These are phyloP conservation scores for Rousettus madagascariensis DNA, from an alignment of 2,797 vertebrate species.

Conservation along the genomic window DNA sequence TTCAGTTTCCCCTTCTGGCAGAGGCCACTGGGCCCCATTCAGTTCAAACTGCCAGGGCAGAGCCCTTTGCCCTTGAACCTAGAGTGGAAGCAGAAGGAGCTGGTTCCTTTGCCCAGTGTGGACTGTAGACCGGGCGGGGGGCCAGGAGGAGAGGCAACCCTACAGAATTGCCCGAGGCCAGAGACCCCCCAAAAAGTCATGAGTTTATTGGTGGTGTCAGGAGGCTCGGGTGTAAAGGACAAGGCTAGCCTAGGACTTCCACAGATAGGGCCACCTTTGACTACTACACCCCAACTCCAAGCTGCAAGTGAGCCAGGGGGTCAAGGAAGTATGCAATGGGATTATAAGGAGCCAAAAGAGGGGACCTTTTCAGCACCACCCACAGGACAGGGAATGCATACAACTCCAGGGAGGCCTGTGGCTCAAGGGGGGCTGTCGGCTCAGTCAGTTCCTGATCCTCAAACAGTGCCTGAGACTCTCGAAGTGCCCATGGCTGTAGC, in stretches of 20 bases:
- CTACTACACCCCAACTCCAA: background rate
- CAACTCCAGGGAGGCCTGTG: background rate
- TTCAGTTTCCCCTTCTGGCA: slow-evolving; percentile 70
- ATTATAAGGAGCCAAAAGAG: slow-evolving; percentile 11
- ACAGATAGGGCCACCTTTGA: slow-evolving; percentile 45
- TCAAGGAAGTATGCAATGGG: background rate
- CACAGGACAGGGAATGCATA: background rate
- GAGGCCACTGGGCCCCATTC: slow-evolving; percentile 67
- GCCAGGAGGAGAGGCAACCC: slow-evolving; percentile 22
- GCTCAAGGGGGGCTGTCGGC: background rate
- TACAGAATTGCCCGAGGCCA: slow-evolving; percentile 37
- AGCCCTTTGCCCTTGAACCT: slow-evolving; percentile 72
- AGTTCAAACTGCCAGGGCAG: slow-evolving; percentile 70
- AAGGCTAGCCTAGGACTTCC: background rate
- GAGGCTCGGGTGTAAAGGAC: background rate
- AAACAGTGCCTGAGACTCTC: slow-evolving; percentile 58
- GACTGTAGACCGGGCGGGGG: slow-evolving; percentile 28
- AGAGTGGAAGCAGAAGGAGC: slow-evolving; percentile 72
- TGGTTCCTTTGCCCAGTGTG: slow-evolving; percentile 53
- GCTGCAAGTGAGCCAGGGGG: background rate
- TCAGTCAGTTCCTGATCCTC: background rate
- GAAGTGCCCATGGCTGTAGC: background rate
- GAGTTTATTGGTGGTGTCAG: slow-evolving; percentile 61
- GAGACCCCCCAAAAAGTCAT: slow-evolving; percentile 44
- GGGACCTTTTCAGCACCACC: background rate